phyloP scores from a whole-genome alignment of 2,888 invertebrate species.

The Melieria omissa region DNA sequence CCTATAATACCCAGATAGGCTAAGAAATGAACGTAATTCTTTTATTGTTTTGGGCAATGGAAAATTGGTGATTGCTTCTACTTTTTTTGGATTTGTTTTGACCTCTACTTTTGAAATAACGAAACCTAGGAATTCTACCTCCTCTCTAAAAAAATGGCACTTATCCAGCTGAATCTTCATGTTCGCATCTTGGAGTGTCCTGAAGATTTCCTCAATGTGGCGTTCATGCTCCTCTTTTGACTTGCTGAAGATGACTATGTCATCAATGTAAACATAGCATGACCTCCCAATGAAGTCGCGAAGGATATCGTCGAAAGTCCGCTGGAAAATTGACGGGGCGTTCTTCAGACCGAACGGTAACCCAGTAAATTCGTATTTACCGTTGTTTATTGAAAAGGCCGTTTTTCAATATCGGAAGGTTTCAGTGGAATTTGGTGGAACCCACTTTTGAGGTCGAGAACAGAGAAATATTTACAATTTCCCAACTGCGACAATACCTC shows the following conservation, averaged over 20 bases:
- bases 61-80: constrained; percentile 35
- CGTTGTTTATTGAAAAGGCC: too few relatives aligned
- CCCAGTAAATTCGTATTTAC: too few relatives aligned
- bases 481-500: too few relatives aligned
- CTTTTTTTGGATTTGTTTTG: constrained; percentile 39
- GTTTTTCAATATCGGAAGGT: too few relatives aligned
- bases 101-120: constrained; percentile 36
- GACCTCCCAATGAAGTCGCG: not conserved
- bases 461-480: too few relatives aligned
- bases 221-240: constrained; percentile 30
- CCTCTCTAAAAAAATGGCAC: constrained; percentile 28
- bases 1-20: too few relatives aligned
- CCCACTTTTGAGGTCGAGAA: too few relatives aligned
- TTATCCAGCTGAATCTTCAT: constrained; percentile 33
- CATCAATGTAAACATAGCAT: not conserved
- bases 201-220: constrained; percentile 31
- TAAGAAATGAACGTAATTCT: constrained; percentile 12
- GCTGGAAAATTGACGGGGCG: too few relatives aligned
- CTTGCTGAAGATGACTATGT: constrained; percentile 31
- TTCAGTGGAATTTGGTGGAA: too few relatives aligned
- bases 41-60: constrained; percentile 37
- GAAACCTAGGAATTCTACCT: constrained; percentile 35
- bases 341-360: too few relatives aligned
- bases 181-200: constrained; percentile 24
- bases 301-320: too few relatives aligned